phyloP scores from a whole-genome alignment of 2,113 vertebrate genomes.

The Datnioides undecimradiatus region DNA sequence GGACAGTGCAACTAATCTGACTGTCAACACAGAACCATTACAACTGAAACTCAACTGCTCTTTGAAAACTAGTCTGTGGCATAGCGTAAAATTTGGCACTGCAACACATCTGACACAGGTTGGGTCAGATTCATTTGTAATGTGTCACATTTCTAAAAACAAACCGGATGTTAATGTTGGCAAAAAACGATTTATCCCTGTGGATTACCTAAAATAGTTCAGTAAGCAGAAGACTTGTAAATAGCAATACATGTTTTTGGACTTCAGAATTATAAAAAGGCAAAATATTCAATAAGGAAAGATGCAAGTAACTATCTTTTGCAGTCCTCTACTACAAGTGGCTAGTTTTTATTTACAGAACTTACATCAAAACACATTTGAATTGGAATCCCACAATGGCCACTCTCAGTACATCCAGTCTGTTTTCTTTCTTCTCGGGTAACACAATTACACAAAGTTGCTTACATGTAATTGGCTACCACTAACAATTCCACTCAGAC shows the following conservation, averaged over 20 bases:
- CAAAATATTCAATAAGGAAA: not conserved
- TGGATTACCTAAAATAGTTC: not conserved
- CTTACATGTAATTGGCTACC: not conserved
- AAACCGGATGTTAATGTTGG: not conserved
- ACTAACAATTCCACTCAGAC: not conserved
- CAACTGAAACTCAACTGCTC: not conserved
- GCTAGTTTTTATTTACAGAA: too few relatives aligned
- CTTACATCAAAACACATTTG: not conserved
- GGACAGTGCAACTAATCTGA: not conserved
- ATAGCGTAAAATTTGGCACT: too few relatives aligned
- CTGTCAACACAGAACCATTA: not conserved
- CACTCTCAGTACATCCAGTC: not conserved
- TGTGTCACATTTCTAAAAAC: not conserved
- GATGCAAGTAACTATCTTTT: not conserved
- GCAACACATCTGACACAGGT: not conserved
- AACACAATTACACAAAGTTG: not conserved
- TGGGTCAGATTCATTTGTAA: not conserved
- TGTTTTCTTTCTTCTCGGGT: not conserved
- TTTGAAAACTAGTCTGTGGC: not conserved
- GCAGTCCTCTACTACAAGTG: not conserved
- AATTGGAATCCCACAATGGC: not conserved
- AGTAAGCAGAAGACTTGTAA: not conserved
- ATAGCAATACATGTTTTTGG: not conserved
- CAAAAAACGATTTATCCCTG: not conserved
- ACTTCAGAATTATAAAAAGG: not conserved